phyloP scores from a whole-genome alignment of 2,888 invertebrate genomes.

The Hoplodrina ambigua region DNA sequence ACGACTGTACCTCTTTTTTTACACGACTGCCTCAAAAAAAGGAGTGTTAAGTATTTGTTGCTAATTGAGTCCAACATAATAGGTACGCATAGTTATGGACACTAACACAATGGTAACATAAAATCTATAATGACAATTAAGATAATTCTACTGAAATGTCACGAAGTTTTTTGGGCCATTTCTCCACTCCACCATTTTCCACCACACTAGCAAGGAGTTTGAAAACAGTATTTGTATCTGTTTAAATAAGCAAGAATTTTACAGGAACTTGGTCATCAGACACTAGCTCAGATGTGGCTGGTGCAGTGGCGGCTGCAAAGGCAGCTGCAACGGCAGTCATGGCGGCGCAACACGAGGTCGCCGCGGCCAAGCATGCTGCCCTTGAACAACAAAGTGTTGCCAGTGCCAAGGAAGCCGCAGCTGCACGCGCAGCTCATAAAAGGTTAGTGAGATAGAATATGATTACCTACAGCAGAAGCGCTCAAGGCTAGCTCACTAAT shows the following conservation, averaged over 20 bases:
- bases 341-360: constrained; percentile 93
- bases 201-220: no score
- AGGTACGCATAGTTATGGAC: no score
- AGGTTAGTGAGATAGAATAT: constrained; percentile 73
- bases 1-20: no score
- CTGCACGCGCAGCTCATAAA: constrained; percentile 91
- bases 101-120: no score
- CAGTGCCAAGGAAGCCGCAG: constrained; percentile 93
- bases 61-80: no score
- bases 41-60: no score
- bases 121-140: no score
- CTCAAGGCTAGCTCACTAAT: no score
- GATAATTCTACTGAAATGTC: no score
- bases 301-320: constrained; percentile 93
- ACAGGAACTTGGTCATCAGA: constrained; percentile 73
- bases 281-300: constrained; percentile 92
- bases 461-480: not conserved
- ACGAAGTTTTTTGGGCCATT: no score
- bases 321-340: constrained; percentile 93
- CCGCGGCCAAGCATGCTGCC: constrained; percentile 93
- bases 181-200: no score
- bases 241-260: constrained; percentile 2
- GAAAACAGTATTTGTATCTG: not conserved
- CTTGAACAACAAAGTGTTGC: constrained; percentile 93
- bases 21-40: no score